Base-by-base conservation (phyloP, 2,113 vertebrate genomes). In the Melanotaenia duboulayi region DNA sequence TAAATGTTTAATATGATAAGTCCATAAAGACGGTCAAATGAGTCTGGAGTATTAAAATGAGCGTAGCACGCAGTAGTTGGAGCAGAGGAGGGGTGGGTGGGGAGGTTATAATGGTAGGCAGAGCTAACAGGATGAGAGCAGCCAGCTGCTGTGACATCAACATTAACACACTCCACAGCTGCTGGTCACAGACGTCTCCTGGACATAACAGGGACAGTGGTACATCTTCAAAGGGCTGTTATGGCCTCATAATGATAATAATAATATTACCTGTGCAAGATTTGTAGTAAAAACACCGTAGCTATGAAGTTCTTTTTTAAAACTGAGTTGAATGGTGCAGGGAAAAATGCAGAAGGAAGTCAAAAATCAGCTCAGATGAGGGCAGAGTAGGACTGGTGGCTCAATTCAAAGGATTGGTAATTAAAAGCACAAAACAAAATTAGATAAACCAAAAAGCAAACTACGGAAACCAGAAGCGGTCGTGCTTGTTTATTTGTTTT, bases 1-100 rank as follows among this genome's bases (percentile, higher is more conserved):
- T 93, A 92, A 93, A 93, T 92, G 91, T 93, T 93, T 92, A 93
- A 93, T 93, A 93, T 90, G 88, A 89, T 91, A 91, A 91, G 85
- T 91, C 90, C 87, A 91, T 92, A 92, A 92, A 91, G 88, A 92
- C 84, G 80, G 81, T 91, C 87, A 92, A 92, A 92, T 90, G 87
- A 88, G 90, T 86, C 84, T 87, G 83, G 87, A 90, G 88, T 90
- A 91, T 91, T 91, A 87, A 92, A 91, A 90, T 89, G 88, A 90
- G 84, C 83, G 56, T 75, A 65, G 91, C 87, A 85, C 61, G 75
- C 75, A 85, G 86, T 64, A 76, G 73, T 54, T 56, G 13, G 24
- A 69, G 66, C 54, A 73, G 71, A 68, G 19, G 23, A 20, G 32
- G 16, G 5, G 37, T 7, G 19, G 63, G 7, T 23, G 42, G 50